Conservation (phyloP, 2,113 vertebrate genomes). For the Notarius lentiginosus region DNA sequence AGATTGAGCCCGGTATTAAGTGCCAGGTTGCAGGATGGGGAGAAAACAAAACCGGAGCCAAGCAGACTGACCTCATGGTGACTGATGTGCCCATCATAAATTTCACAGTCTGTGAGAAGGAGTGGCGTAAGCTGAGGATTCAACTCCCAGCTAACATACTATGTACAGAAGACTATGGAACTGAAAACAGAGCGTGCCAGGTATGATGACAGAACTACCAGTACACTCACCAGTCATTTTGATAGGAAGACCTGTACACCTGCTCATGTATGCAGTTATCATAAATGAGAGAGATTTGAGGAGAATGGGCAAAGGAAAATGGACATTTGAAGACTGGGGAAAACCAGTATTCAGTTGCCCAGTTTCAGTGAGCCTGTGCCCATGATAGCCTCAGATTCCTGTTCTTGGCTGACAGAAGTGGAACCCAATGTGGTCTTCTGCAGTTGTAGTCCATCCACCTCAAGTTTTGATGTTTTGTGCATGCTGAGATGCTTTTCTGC, state of each 20-base stretch:
- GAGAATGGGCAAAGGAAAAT: no score
- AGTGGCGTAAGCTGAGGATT: fast-evolving
- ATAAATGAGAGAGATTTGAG: neutral
- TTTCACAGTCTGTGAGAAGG: neutral
- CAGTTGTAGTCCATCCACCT: no score
- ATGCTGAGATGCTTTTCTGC: no score
- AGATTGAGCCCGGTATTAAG: conserved; percentile 57
- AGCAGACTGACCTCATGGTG: conserved; percentile 40
- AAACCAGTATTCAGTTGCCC: no score
- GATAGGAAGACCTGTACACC: no score
- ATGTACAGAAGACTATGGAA: conserved; percentile 61
- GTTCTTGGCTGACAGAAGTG: no score
- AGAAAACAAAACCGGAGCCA: fast-evolving
- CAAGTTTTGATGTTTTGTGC: no score
- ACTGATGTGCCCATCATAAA: conserved; percentile 44
- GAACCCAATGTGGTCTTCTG: no score
- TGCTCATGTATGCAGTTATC: neutral
- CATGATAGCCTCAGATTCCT: no score
- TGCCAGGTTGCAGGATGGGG: conserved; percentile 69
- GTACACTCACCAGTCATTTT: neutral
- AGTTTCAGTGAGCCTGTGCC: no score
- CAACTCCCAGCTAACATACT: conserved; percentile 47
- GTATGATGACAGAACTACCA: conserved; percentile 42
- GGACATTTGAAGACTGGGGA: no score
- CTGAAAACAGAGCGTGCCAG: conserved; percentile 60